Percentiles rank a stretch among this genome's conserved stretches.
phyloP scores from a whole-genome alignment of 1,140 invertebrate species.

The Saccostrea cuccullata region DNA sequence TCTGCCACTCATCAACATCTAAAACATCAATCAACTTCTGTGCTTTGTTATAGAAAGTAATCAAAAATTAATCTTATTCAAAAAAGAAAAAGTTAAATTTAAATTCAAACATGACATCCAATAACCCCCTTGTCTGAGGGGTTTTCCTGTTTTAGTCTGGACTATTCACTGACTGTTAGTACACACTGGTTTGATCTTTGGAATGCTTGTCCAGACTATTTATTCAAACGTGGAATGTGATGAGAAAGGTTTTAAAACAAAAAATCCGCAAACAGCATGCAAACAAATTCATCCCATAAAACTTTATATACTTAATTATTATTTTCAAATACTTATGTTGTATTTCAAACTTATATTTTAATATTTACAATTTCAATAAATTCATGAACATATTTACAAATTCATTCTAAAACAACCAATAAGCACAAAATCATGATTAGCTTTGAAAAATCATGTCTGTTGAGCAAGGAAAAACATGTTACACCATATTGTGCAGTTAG shows the following conservation, averaged over 20 bases:
- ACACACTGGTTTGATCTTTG: not conserved
- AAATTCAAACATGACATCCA: not conserved
- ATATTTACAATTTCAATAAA: not conserved
- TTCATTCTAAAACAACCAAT: slow-evolving; percentile 12
- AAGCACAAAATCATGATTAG: not conserved
- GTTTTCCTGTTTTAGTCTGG: not conserved
- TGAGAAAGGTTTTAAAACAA: not conserved
- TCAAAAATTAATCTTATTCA: not conserved
- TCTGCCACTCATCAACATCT: not conserved
- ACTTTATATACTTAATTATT: not conserved
- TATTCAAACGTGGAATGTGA: slow-evolving; percentile 10
- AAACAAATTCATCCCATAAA: not conserved
- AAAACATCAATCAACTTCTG: not conserved
- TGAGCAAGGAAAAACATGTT: not conserved
- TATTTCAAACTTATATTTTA: not conserved
- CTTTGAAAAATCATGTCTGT: not conserved
- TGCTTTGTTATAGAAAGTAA: too few relatives aligned
- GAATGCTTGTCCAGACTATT: slow-evolving; percentile 26
- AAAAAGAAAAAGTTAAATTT: not conserved
- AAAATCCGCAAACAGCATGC: not conserved
- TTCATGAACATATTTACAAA: slow-evolving; percentile 19
- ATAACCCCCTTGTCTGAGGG: not conserved
- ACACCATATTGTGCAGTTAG: not conserved
- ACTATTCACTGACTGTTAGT: not conserved
- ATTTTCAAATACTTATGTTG: not conserved